phyloP scores from a whole-genome alignment of 2,113 vertebrate species.

The Aegotheles bennettii region DNA sequence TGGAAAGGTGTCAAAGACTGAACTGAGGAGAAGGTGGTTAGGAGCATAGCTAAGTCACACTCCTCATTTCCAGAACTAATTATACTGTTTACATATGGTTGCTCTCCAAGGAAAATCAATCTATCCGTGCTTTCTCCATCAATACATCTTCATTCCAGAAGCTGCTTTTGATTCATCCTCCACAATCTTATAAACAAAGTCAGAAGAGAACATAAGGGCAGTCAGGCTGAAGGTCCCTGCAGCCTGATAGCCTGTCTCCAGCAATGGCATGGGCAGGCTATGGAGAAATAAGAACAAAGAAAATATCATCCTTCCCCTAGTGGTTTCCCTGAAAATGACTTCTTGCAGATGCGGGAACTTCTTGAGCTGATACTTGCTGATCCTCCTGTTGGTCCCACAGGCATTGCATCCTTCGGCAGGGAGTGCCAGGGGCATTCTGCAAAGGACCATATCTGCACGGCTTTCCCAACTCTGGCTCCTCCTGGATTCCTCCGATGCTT shows the following conservation, averaged over 20 bases:
- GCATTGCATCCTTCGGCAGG: not conserved
- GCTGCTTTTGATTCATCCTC: not conserved
- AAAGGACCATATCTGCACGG: rapidly evolving
- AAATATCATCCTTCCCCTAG: not conserved
- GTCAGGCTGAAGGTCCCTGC: not conserved
- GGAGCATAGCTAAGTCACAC: not conserved
- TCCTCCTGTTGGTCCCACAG: not conserved
- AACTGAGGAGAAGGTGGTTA: not conserved
- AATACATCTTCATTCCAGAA: not conserved
- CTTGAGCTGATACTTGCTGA: not conserved
- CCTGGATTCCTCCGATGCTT: not conserved
- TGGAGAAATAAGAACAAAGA: not conserved
- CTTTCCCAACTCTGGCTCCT: not conserved
- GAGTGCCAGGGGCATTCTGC: not conserved
- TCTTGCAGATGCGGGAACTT: not conserved
- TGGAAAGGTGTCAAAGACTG: constrained; percentile 28
- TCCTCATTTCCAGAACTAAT: constrained; percentile 16
- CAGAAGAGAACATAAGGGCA: not conserved
- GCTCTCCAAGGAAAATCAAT: constrained; percentile 12
- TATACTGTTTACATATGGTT: not conserved
- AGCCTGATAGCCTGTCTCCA: not conserved
- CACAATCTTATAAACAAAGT: not conserved
- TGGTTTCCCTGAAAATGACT: not conserved
- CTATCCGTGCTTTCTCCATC: not conserved
- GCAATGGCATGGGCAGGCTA: not conserved